These are phyloP conservation scores for Saimiri boliviensis DNA, from an alignment of 2,113 vertebrate species.

Conservation along the genomic window DNA sequence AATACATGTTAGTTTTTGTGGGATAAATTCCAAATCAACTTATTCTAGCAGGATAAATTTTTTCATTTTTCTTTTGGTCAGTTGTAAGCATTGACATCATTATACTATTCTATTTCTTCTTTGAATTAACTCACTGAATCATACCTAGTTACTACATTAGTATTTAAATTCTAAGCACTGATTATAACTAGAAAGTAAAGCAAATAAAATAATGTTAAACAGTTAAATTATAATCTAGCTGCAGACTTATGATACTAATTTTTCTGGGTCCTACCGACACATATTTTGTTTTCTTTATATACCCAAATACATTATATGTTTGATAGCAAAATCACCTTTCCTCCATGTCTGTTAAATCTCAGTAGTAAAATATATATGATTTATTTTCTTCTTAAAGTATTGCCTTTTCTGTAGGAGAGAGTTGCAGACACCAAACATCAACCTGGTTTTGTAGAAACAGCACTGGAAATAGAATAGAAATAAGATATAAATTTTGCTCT, in stretches of 20 bases:
- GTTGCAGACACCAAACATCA: neutral
- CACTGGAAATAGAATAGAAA: neutral
- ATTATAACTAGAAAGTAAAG: neutral
- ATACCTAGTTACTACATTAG: neutral
- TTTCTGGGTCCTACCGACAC: neutral
- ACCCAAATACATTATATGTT: neutral
- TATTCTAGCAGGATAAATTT: neutral
- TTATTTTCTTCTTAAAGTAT: neutral
- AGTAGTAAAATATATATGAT: neutral
- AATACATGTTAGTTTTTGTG: slow-evolving; percentile 45
- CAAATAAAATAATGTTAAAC: neutral
- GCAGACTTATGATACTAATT: neutral
- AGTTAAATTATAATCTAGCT: neutral
- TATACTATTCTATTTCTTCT: neutral
- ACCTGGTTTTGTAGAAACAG: neutral
- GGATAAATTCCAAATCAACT: slow-evolving; percentile 45
- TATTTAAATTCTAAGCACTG: neutral
- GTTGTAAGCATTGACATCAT: neutral
- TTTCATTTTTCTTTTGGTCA: neutral
- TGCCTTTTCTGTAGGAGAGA: neutral
- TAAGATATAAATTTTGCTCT: neutral
- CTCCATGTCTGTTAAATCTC: neutral
- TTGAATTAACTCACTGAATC: neutral
- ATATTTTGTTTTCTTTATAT: neutral
- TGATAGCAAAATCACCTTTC: neutral